Evolutionary conservation across 2,888 invertebrate species (phyloP).

Genomic region (Balanococcus diminutus): DNA sequence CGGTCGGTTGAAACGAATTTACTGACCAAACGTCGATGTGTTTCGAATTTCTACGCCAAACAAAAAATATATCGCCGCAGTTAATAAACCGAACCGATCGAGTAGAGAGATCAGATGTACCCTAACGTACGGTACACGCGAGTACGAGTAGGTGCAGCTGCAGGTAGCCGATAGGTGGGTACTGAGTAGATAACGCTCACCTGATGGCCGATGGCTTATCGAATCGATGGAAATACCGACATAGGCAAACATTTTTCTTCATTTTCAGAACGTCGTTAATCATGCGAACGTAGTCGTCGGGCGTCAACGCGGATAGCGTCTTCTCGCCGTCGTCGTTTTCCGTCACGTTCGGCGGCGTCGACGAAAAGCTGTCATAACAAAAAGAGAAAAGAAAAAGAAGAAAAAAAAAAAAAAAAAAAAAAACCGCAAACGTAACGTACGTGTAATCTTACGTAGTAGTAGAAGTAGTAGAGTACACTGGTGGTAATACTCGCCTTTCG

Average conservation of each 20-base stretch:
- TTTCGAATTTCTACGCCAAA: conserved; percentile 64
- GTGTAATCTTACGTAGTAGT: background rate
- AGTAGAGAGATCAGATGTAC: too few relatives aligned
- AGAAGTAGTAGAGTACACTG: too few relatives aligned
- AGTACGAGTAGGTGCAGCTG: background rate
- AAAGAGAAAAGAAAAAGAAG: too few relatives aligned
- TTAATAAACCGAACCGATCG: background rate
- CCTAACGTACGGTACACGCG: background rate
- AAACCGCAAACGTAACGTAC: background rate
- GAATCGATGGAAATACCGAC: conserved; percentile 85
- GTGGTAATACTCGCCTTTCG: background rate
- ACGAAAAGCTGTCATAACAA: too few relatives aligned
- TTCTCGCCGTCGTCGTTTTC: conserved; percentile 66
- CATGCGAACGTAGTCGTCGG: conserved; percentile 80
- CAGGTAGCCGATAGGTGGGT: background rate
- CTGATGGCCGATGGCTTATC: conserved; percentile 73
- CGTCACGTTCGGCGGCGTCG: background rate
- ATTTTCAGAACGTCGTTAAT: conserved; percentile 87
- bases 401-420: too few relatives aligned
- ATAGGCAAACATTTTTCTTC: conserved; percentile 93
- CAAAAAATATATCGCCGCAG: background rate
- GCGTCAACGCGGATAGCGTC: conserved; percentile 62
- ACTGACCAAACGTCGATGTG: conserved; percentile 98
- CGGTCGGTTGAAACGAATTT: conserved; percentile 81
- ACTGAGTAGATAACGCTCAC: conserved; percentile 46